phyloP scores from a whole-genome alignment of 2,113 vertebrate species.

The Gavia stellata region DNA sequence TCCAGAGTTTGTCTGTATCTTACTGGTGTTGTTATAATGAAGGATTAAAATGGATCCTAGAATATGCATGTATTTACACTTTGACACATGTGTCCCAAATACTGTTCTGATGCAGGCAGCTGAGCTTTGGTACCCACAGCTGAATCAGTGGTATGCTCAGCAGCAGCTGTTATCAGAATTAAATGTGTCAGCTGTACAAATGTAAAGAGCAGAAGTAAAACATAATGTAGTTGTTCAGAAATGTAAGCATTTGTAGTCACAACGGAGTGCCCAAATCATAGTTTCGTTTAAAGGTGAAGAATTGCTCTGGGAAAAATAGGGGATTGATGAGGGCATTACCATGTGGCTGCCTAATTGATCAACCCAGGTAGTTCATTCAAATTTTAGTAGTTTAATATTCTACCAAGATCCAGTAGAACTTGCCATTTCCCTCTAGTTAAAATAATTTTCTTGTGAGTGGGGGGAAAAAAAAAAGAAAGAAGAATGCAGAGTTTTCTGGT shows the following conservation, averaged over 20 bases:
- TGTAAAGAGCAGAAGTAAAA: conserved; percentile 19
- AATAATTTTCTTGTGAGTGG: not conserved
- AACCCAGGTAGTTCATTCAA: not conserved
- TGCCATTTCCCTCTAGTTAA: not conserved
- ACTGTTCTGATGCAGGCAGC: conserved; percentile 15
- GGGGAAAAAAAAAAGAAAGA: no score
- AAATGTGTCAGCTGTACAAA: not conserved
- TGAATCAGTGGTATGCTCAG: conserved; percentile 10
- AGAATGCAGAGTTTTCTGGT: not conserved
- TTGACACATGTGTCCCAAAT: not conserved
- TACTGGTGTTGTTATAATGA: not conserved
- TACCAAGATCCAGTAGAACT: not conserved
- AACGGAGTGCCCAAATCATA: not conserved
- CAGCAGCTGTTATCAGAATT: conserved; percentile 29
- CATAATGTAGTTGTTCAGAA: not conserved
- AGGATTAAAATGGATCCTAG: not conserved
- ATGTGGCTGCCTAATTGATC: not conserved
- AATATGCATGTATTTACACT: not conserved
- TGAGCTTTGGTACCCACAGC: not conserved
- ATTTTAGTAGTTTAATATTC: not conserved
- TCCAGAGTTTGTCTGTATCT: not conserved
- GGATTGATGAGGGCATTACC: not conserved
- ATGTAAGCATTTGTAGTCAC: not conserved
- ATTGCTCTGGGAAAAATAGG: not conserved
- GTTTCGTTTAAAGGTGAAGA: conserved; percentile 3